A percentile compares a stretch with the other conserved stretches of the same genome.
These are phyloP conservation scores for Brachionichthys hirsutus DNA, from an alignment of 2,113 vertebrate genomes.

Conservation along the genomic window DNA sequence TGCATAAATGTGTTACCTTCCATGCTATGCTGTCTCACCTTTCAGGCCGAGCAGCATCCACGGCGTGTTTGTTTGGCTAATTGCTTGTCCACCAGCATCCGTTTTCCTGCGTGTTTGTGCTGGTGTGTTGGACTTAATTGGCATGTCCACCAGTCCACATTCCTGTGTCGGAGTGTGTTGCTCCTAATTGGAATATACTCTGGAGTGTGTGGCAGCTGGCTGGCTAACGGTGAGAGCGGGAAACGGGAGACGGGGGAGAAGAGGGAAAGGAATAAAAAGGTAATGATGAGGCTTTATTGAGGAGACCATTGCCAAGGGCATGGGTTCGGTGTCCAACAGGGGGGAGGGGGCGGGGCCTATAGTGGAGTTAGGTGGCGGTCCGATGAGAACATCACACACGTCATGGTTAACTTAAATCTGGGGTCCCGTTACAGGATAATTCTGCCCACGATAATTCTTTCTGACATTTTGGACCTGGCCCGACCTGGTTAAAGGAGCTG, in stretches of 20 bases:
- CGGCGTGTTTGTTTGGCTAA: slow-evolving; percentile 49
- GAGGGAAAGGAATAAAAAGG: slow-evolving; percentile 62
- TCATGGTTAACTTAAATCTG: slow-evolving; percentile 8
- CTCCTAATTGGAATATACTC: slow-evolving; percentile 70
- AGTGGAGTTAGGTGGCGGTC: slow-evolving; percentile 21
- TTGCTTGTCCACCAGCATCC: slow-evolving; percentile 49
- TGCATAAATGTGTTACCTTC: not conserved
- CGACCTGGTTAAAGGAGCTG: too few species aligned
- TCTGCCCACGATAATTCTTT: too few species aligned
- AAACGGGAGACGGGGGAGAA: slow-evolving; percentile 49
- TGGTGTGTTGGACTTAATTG: slow-evolving; percentile 56
- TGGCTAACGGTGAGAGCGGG: slow-evolving; percentile 52
- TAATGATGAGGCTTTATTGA: slow-evolving; percentile 74
- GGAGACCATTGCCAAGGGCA: slow-evolving; percentile 49
- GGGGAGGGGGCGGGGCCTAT: not conserved
- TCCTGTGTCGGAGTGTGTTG: slow-evolving; percentile 53
- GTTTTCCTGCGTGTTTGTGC: slow-evolving; percentile 27
- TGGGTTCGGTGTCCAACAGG: slow-evolving; percentile 32
- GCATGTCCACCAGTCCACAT: slow-evolving; percentile 54
- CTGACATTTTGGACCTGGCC: too few species aligned
- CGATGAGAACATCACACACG: not conserved
- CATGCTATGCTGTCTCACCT: not conserved
- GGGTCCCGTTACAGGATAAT: too few species aligned
- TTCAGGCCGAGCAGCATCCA: not conserved
- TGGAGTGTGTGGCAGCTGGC: slow-evolving; percentile 68